Conservation (phyloP, 1,140 invertebrate genomes). For the Aphis craccivora region DNA sequence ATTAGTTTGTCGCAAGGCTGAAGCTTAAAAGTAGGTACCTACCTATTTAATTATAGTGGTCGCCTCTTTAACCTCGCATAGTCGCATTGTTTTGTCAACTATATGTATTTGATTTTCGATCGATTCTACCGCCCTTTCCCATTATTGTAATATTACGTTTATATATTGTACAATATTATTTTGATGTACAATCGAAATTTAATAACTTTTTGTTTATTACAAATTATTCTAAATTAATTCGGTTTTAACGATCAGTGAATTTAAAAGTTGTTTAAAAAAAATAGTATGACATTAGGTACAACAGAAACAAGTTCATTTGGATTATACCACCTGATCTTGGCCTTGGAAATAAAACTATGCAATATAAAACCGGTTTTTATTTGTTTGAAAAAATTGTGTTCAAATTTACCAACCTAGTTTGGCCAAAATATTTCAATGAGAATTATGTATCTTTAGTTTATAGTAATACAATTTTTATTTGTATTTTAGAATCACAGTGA, state of each 20-base stretch:
- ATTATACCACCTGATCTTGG: neutral
- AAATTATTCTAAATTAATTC: neutral
- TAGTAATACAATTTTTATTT: constrained; percentile 11
- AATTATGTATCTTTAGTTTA: neutral
- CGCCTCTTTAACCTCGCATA: neutral
- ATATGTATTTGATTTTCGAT: neutral
- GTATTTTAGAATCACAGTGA: neutral
- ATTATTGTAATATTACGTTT: neutral
- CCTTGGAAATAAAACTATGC: neutral
- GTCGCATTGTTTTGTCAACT: neutral
- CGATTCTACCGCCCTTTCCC: neutral
- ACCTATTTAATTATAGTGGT: neutral
- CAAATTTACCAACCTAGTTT: neutral
- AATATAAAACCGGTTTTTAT: neutral
- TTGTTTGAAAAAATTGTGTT: neutral
- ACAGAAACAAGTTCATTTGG: neutral
- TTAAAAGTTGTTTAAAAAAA: neutral
- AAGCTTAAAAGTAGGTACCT: neutral
- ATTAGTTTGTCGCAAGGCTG: constrained; percentile 5
- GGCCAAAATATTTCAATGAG: neutral
- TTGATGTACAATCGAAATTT: neutral
- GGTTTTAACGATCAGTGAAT: neutral
- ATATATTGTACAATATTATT: neutral
- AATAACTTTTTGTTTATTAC: neutral
- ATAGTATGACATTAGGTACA: neutral